A percentile compares a stretch with the other conserved stretches of the same genome.
These are phyloP conservation scores for Drosophila macrospina DNA, from an alignment of 2,888 invertebrate genomes.

Conservation along the genomic window DNA sequence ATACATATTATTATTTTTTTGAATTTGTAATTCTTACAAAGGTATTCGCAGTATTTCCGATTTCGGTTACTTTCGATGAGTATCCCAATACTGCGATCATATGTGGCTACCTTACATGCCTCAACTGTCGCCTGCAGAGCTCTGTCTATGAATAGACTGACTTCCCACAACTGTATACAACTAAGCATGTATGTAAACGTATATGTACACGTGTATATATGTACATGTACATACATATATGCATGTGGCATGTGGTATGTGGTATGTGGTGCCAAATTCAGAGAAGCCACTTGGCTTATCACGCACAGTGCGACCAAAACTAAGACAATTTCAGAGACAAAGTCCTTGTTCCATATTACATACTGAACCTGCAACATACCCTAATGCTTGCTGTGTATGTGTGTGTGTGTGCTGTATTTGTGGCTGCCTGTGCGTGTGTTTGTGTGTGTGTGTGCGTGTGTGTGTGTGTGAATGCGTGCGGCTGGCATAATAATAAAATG, in stretches of 20 bases:
- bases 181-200: slow-evolving; percentile 6
- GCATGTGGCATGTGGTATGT: too few species aligned
- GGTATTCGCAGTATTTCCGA: too few species aligned
- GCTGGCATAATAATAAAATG: slow-evolving; percentile 82
- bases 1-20: too few species aligned
- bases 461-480: slow-evolving; percentile 62
- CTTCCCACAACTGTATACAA: slow-evolving; percentile 5
- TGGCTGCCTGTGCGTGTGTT: slow-evolving; percentile 51
- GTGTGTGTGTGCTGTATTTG: too few species aligned
- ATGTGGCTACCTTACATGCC: slow-evolving; percentile 63
- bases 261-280: slow-evolving; percentile 59
- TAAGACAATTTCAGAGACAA: slow-evolving; percentile 61
- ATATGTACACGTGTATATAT: slow-evolving; percentile 5
- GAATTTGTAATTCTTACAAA: too few species aligned
- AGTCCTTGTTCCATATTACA: slow-evolving; percentile 43
- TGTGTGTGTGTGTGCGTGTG: slow-evolving; percentile 28
- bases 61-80: slow-evolving; percentile 1
- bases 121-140: slow-evolving; percentile 38
- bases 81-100: slow-evolving; percentile 20
- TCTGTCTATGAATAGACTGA: slow-evolving; percentile 37
- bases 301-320: slow-evolving; percentile 68
- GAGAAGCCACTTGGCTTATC: slow-evolving; percentile 74
- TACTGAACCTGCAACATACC: slow-evolving; percentile 27
- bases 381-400: slow-evolving; percentile 1
- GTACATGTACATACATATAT: slow-evolving; percentile 2